A percentile compares a stretch with the other conserved stretches of the same genome.
Conservation (phyloP, 2,797 vertebrate genomes). For the Acanthiza pusilla region DNA sequence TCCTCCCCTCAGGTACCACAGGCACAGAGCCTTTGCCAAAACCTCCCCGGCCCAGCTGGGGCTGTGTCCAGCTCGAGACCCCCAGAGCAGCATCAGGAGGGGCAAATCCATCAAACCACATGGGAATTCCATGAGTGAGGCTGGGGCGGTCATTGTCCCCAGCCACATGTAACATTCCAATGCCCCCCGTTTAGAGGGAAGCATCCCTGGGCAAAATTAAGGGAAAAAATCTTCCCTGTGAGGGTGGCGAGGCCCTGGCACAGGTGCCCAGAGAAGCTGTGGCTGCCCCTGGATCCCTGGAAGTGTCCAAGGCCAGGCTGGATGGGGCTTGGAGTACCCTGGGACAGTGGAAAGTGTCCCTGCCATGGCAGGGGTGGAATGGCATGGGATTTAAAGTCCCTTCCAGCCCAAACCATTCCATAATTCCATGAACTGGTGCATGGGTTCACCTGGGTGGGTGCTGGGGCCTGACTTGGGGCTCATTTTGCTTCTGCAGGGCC, state of each 20-base stretch:
- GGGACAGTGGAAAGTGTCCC: neutral
- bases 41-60: rapidly evolving
- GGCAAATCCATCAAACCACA: rapidly evolving
- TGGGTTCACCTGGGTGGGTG: neutral
- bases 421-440: rapidly evolving
- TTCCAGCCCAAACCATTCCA: neutral
- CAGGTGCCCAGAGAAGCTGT: neutral
- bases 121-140: rapidly evolving
- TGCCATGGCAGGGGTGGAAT: neutral
- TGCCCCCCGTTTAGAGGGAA: rapidly evolving
- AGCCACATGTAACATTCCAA: rapidly evolving
- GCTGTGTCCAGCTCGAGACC: rapidly evolving
- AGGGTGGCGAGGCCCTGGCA: neutral
- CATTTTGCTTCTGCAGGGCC: neutral
- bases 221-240: neutral
- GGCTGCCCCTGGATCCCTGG: neutral
- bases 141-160: too few relatives aligned
- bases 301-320: neutral
- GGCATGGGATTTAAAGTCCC: neutral
- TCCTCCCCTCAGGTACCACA: neutral
- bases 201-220: neutral
- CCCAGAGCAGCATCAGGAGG: rapidly evolving
- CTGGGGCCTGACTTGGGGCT: neutral
- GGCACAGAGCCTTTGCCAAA: neutral
- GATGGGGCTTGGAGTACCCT: rapidly evolving